Evolutionary conservation across 2,113 vertebrate genomes (phyloP).

Genomic region (Phalacrocorax pelagicus): DNA sequence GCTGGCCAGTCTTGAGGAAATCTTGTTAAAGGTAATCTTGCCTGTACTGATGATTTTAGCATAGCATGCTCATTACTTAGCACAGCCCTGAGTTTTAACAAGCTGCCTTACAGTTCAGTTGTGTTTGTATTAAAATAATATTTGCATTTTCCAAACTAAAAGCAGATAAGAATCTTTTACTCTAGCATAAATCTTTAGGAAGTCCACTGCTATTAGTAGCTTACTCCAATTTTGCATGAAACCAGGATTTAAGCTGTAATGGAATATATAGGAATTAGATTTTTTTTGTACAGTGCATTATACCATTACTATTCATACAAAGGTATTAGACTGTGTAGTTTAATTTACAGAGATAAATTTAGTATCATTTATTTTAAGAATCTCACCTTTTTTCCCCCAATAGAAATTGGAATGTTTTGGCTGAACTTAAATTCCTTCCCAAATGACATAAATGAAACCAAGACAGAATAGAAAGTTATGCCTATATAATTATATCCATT

Average conservation of each 20-base stretch:
- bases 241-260: background rate
- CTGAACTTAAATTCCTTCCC: slow-evolving; percentile 4
- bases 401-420: background rate
- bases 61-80: background rate
- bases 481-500: slow-evolving; percentile 15
- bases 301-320: background rate
- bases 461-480: background rate
- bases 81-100: background rate
- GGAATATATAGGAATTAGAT: background rate
- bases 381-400: background rate
- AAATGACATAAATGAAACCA: background rate
- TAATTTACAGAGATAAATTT: background rate
- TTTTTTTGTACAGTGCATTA: background rate
- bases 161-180: background rate
- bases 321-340: background rate
- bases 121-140: background rate
- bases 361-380: background rate
- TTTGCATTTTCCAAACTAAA: background rate
- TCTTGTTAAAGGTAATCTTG: background rate
- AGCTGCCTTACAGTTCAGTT: background rate
- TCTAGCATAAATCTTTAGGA: background rate
- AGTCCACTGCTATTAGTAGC: background rate
- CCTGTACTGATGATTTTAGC: background rate
- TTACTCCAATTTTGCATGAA: slow-evolving; percentile 22
- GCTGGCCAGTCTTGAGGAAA: background rate